Conservation (phyloP, 1,140 invertebrate genomes). For the Heliconius eleuchia region DNA sequence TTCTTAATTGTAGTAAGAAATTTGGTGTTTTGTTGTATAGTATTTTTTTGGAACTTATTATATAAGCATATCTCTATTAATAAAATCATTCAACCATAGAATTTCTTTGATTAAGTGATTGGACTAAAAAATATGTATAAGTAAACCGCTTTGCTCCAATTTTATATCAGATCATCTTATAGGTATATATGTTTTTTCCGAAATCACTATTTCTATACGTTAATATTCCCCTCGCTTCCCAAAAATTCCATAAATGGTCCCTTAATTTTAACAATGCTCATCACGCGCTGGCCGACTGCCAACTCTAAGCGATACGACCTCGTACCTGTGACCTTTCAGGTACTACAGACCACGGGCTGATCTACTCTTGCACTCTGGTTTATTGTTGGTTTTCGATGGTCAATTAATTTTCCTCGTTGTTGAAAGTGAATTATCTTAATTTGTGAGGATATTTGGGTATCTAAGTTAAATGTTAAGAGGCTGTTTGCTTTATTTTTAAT, state of each 20-base stretch:
- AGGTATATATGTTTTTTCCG: background rate
- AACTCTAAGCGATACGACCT: slow-evolving; percentile 49
- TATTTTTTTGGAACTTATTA: no score
- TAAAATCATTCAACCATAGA: no score
- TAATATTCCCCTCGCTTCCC: background rate
- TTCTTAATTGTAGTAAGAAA: no score
- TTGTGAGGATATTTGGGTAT: background rate
- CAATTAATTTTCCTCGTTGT: background rate
- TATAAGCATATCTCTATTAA: no score
- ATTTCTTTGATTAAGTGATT: no score
- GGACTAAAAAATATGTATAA: background rate
- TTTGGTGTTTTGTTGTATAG: no score
- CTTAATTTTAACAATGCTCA: slow-evolving; percentile 29
- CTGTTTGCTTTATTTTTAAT: no score
- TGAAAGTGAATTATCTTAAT: background rate
- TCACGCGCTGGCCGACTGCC: slow-evolving; percentile 41
- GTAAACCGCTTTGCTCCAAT: background rate
- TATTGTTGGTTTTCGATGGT: background rate
- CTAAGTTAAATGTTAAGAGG: background rate
- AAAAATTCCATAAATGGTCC: background rate
- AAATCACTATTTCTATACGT: background rate
- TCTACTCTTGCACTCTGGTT: background rate
- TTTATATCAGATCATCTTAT: background rate
- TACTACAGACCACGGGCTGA: background rate
- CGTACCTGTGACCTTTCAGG: slow-evolving; percentile 42